These are phyloP conservation scores for Leptobrachium leishanense DNA, from an alignment of 2,113 vertebrate genomes.

Conservation along the genomic window DNA sequence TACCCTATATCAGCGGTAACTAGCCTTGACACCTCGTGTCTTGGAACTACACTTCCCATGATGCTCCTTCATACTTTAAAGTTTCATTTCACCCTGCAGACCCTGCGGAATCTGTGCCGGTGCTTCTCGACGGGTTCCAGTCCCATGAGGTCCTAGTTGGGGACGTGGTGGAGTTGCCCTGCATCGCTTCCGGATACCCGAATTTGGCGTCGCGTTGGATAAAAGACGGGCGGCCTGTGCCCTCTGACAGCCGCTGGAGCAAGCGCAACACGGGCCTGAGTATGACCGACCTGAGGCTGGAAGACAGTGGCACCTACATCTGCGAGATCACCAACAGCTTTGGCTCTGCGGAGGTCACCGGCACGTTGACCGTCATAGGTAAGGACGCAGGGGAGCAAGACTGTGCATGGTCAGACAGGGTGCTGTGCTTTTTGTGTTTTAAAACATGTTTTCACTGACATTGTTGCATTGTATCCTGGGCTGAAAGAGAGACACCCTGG, in stretches of 20 bases:
- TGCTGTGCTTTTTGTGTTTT: neutral
- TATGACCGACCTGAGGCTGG: conserved; percentile 85
- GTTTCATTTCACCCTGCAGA: conserved; percentile 60
- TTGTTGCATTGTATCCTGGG: too few relatives aligned
- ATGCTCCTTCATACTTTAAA: too few relatives aligned
- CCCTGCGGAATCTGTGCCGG: conserved; percentile 90
- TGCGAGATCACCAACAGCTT: conserved; percentile 98
- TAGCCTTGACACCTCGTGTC: too few relatives aligned
- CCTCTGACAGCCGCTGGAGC: conserved; percentile 86
- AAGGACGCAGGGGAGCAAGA: conserved; percentile 42
- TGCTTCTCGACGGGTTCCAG: conserved; percentile 92
- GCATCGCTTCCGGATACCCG: conserved; percentile 92
- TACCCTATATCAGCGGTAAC: too few relatives aligned
- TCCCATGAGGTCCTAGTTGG: conserved; percentile 85
- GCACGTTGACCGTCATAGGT: conserved; percentile 91
- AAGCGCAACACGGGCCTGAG: conserved; percentile 87
- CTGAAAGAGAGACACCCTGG: too few relatives aligned
- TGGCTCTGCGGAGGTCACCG: conserved; percentile 90
- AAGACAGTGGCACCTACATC: conserved; percentile 95
- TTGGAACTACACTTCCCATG: too few relatives aligned
- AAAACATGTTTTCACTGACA: neutral
- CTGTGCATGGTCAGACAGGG: neutral
- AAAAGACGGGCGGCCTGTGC: conserved; percentile 90
- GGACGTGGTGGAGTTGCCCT: conserved; percentile 85
- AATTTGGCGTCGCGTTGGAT: conserved; percentile 93